Base-by-base conservation (phyloP, 2,888 invertebrate species). In the Lasioglossum villosulum region DNA sequence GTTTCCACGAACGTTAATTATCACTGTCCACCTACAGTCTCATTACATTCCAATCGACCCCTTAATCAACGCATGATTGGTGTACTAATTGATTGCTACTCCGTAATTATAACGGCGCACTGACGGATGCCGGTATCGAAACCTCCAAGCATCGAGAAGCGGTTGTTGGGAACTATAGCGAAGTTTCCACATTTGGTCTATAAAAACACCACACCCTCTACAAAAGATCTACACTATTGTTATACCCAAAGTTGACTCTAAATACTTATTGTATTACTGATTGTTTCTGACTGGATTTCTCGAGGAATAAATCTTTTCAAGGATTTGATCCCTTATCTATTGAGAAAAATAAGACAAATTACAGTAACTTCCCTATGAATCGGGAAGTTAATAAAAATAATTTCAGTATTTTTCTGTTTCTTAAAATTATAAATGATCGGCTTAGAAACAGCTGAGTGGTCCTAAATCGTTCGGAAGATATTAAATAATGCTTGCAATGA, bases 61-160 rank as follows among this genome's bases (percentile, higher is more conserved):
- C 94, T 94, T 94, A 94, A 95, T 95, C 94, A 94, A 95, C 93
- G 95, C 94, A 95, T 94, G 95, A 95, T 95, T 95, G 95, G 93
- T 94, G 93, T 93, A 92, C 93, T 95, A 95, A 95, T 95, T 95
- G 95, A 95, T 95, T 94, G 95, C 95, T 94, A 94, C 94, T 94
- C 92, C 93, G 94, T 94, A 94, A 94, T 95, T 95, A 95, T 95
- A 94, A 95, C 94, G 93, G 95, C 94, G 94, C 94, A 94, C 90
- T 90, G 87, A 79, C 90, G 85, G 90, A 88, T 88, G 88, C 86
- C 84, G 90, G 87, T 87, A 88, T 88, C 88, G 88, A 85, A 84
- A 83, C 87, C 86, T 83, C 78, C 72, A 68, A 83, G 86, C 86
- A 90, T 86, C 84, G 78, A 80, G 78, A 75, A 83, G 84, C 88